Evolutionary conservation across 2,888 invertebrate genomes (phyloP).

Genomic region (Trachelus tabidus): DNA sequence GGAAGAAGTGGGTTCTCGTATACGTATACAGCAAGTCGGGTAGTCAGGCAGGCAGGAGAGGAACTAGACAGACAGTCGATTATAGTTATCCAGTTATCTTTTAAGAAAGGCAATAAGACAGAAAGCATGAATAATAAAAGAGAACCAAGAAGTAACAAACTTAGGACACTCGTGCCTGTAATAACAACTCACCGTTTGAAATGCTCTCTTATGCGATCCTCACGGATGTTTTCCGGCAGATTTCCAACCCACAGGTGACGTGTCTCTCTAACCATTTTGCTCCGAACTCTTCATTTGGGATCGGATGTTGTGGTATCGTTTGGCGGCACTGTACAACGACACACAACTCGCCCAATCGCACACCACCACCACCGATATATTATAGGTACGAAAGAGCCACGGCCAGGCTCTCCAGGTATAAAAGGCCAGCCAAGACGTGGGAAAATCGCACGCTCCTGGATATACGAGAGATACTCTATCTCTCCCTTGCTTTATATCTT

Average conservation of each 20-base stretch:
- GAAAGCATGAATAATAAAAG: background rate
- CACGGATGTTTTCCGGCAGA: conserved; percentile 99
- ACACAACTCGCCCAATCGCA: conserved; percentile 61
- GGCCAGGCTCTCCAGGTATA: background rate
- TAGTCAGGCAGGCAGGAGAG: background rate
- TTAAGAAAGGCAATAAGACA: background rate
- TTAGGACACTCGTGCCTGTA: background rate
- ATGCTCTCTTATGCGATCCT: conserved; percentile 96
- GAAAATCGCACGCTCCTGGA: background rate
- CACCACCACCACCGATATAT: conserved; percentile 30
- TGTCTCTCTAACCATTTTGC: conserved; percentile 99
- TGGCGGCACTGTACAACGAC: conserved; percentile 66
- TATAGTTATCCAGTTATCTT: background rate
- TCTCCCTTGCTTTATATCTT: background rate
- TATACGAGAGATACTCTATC: background rate
- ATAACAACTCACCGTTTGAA: conserved; percentile 87
- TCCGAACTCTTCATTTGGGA: conserved; percentile 93
- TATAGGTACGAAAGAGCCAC: background rate
- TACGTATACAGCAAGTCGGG: background rate
- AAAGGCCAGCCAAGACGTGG: background rate
- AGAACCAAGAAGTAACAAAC: background rate
- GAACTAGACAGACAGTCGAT: background rate
- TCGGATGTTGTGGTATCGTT: conserved; percentile 68
- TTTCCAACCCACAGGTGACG: conserved; percentile 99
- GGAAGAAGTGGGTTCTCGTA: background rate